Evolutionary conservation across 1,140 invertebrate species (phyloP).

Genomic region (Drosophila tani): DNA sequence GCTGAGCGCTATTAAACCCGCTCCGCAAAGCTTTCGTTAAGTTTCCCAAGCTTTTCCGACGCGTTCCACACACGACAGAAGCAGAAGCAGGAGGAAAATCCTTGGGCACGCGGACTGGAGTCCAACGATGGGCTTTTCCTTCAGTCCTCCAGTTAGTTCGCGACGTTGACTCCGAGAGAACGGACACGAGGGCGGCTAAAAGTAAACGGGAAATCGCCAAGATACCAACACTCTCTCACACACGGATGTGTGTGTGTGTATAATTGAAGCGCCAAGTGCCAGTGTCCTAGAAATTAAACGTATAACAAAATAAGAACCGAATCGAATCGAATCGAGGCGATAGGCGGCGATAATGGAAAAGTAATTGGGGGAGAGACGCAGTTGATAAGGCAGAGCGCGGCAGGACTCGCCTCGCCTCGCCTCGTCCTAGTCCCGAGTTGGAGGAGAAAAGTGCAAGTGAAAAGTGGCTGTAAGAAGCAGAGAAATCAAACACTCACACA

Average conservation of each 20-base stretch:
- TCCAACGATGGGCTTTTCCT: conserved; percentile 57
- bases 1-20: conserved; percentile 31
- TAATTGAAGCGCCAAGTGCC: conserved; percentile 73
- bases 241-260: conserved; percentile 24
- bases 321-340: conserved; percentile 27
- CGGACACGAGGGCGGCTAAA: conserved; percentile 56
- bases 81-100: conserved; percentile 52
- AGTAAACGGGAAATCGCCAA: conserved; percentile 28
- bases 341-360: conserved; percentile 23
- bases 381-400: conserved; percentile 21
- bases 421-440: background rate
- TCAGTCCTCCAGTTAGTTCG: conserved; percentile 53
- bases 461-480: conserved; percentile 68
- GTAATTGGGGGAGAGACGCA: conserved; percentile 14
- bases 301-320: conserved; percentile 35
- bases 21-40: conserved; percentile 65
- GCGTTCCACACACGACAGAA: conserved; percentile 57
- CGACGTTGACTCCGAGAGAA: conserved; percentile 72
- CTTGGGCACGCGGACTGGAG: conserved; percentile 71
- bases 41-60: conserved; percentile 59
- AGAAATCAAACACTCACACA: conserved; percentile 49
- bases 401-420: too few relatives aligned
- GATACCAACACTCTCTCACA: conserved; percentile 20
- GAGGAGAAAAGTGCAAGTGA: conserved; percentile 71
- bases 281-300: conserved; percentile 61